Evolutionary conservation across 1,140 invertebrate species (phyloP).

Genomic region (Drosophila equinoxialis): DNA sequence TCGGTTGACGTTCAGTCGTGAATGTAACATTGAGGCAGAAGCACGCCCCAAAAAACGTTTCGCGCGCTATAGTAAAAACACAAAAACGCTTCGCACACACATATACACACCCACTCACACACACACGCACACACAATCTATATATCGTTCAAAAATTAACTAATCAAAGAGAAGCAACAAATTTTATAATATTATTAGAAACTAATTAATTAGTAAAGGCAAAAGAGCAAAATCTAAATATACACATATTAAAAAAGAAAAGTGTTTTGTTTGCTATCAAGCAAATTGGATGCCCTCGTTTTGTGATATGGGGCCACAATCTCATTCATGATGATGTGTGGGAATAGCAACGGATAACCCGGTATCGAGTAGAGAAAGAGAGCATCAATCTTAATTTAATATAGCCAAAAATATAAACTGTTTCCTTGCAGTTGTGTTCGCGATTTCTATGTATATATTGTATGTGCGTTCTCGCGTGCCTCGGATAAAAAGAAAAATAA

Average conservation of each 20-base stretch:
- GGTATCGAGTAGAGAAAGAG: neutral
- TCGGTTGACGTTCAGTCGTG: no score
- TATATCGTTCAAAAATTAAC: neutral
- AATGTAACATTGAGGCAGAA: conserved; percentile 37
- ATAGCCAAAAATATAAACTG: conserved; percentile 1
- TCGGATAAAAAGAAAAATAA: conserved; percentile 1
- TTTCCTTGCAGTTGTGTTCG: neutral
- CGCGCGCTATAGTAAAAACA: conserved; percentile 13
- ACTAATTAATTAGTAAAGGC: conserved; percentile 2
- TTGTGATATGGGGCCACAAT: neutral
- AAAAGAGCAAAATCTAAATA: conserved; percentile 4
- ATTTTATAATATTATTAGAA: neutral
- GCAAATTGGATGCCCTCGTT: conserved; percentile 5
- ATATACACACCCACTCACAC: neutral
- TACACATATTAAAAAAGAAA: neutral
- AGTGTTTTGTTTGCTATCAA: neutral
- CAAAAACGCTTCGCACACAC: conserved; percentile 17
- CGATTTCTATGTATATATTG: conserved; percentile 18
- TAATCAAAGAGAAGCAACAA: conserved; percentile 3
- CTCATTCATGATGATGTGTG: neutral
- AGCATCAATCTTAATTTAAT: neutral
- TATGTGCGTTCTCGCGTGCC: conserved; percentile 42
- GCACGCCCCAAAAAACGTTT: conserved; percentile 56
- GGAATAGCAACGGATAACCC: neutral
- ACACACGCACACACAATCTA: neutral